Conservation (phyloP, 2,113 vertebrate genomes). For the Leucosticte australis region DNA sequence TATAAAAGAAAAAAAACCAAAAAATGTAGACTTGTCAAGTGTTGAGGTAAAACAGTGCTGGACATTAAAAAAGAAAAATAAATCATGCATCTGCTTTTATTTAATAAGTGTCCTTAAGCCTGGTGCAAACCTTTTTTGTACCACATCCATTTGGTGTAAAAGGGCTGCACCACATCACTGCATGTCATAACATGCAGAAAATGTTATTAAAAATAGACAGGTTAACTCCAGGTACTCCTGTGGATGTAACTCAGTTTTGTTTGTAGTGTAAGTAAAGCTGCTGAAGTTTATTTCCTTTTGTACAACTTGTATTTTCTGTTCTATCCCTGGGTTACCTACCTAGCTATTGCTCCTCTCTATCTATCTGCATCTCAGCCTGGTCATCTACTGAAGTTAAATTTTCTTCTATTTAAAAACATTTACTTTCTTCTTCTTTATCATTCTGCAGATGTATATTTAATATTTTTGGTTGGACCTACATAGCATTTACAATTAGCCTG, state of each 20-base stretch:
- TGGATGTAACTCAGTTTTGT: not conserved
- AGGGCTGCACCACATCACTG: not conserved
- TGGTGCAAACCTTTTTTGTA: not conserved
- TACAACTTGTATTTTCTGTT: not conserved
- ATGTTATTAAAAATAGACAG: not conserved
- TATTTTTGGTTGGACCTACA: not conserved
- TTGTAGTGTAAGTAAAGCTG: not conserved
- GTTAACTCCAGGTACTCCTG: not conserved
- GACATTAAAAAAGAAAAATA: not conserved
- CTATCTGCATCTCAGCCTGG: not conserved
- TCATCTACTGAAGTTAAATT: not conserved
- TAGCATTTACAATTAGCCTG: not conserved
- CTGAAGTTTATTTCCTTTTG: not conserved
- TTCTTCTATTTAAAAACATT: not conserved
- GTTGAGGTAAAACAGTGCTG: slow-evolving; percentile 8
- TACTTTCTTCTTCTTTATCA: not conserved
- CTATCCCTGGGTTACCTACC: not conserved
- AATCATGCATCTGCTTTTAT: not conserved
- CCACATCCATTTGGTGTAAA: not conserved
- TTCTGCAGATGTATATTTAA: not conserved
- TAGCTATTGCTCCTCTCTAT: not conserved
- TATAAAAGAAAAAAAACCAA: not conserved
- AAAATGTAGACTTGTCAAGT: not conserved
- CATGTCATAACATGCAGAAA: not conserved
- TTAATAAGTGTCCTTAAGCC: not conserved